These are phyloP conservation scores for Pomacea canaliculata DNA, from an alignment of 2,888 invertebrate genomes.

Conservation along the genomic window DNA sequence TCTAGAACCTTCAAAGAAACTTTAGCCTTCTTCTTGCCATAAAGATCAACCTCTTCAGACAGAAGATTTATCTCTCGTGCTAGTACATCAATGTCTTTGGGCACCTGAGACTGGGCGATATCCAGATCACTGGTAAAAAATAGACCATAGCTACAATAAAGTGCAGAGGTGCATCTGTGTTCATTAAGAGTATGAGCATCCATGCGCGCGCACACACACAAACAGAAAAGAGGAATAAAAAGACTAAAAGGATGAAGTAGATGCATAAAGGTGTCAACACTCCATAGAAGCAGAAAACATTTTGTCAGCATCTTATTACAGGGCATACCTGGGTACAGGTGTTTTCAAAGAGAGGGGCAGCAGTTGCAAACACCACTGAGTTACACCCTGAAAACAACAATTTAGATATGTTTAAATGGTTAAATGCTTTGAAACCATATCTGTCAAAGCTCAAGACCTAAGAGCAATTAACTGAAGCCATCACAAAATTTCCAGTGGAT, in stretches of 20 bases:
- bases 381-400: conserved; percentile 24
- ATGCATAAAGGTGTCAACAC: too few species aligned
- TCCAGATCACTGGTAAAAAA: conserved; percentile 78
- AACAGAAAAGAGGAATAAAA: too few species aligned
- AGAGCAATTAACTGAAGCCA: too few species aligned
- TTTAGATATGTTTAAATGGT: too few species aligned
- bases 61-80: conserved; percentile 88
- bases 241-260: too few species aligned
- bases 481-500: too few species aligned
- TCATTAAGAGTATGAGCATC: too few species aligned
- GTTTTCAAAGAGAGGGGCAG: conserved; percentile 76
- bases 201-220: too few species aligned
- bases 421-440: too few species aligned
- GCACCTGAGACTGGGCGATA: conserved; percentile 88
- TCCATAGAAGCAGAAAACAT: too few species aligned
- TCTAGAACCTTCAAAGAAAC: conserved; percentile 85
- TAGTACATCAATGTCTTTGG: conserved; percentile 84
- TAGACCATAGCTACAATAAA: background rate
- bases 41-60: conserved; percentile 86
- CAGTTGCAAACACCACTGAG: conserved; percentile 49
- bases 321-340: conserved; percentile 86
- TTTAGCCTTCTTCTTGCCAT: conserved; percentile 96
- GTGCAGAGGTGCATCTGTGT: background rate
- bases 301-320: background rate
- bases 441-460: too few species aligned